These are phyloP conservation scores for Pongo abelii DNA, from an alignment of 2,113 vertebrate genomes.

Conservation along the genomic window DNA sequence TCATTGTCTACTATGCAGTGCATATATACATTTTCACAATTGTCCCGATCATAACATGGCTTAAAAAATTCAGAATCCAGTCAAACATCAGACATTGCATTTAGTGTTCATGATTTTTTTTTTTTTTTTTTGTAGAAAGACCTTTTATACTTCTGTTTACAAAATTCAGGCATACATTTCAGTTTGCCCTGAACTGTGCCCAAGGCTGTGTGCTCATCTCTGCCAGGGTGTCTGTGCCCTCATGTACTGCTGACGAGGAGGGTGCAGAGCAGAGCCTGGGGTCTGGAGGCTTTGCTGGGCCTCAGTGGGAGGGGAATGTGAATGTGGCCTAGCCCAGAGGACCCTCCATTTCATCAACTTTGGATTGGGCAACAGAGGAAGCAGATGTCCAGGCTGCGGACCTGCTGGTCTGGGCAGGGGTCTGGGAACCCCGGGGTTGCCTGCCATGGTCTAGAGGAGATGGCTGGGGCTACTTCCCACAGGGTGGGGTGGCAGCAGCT, in stretches of 20 bases:
- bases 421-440: neutral
- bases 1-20: too few species aligned
- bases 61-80: neutral
- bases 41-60: neutral
- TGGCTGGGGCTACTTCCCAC: neutral
- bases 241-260: rapidly evolving
- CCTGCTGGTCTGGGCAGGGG: neutral
- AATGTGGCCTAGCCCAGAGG: neutral
- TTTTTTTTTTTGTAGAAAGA: conserved; percentile 75
- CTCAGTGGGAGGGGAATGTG: conserved; percentile 34
- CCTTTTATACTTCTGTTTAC: conserved; percentile 84
- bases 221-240: neutral
- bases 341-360: neutral
- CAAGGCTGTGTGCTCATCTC: neutral
- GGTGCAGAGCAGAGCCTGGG: neutral
- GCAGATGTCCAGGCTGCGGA: neutral
- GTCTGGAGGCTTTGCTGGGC: neutral
- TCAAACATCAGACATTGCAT: neutral
- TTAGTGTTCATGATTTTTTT: neutral
- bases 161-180: conserved; percentile 77
- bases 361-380: neutral
- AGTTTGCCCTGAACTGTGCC: conserved; percentile 44
- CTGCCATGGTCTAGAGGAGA: neutral
- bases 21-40: too few species aligned
- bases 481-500: neutral